Percentiles rank a stretch among this genome's conserved stretches.
phyloP scores from a whole-genome alignment of 2,797 vertebrate genomes.

The Limosa lapponica region DNA sequence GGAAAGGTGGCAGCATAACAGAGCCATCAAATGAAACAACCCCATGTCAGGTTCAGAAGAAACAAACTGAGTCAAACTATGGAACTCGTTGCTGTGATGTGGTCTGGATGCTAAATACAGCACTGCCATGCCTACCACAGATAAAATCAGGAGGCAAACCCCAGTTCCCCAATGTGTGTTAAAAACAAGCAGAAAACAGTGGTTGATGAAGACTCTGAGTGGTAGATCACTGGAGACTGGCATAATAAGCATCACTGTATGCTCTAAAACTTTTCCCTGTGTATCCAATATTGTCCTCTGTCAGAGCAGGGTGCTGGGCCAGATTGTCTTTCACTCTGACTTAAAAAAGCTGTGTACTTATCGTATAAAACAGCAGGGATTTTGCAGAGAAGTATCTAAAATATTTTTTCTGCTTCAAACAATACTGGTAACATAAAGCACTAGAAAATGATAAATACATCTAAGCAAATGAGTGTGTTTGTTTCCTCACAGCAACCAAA shows the following conservation, averaged over 20 bases:
- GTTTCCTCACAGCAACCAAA: background rate
- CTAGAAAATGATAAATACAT: background rate
- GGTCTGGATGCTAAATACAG: background rate
- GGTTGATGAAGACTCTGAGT: background rate
- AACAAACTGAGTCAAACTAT: background rate
- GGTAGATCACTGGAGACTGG: background rate
- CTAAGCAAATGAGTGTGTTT: background rate
- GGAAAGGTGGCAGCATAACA: background rate
- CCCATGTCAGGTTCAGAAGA: background rate
- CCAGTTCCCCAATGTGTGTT: rapidly evolving
- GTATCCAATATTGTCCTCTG: background rate
- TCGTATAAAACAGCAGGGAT: background rate
- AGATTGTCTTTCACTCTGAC: background rate
- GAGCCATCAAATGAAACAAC: background rate
- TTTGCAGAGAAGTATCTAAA: background rate
- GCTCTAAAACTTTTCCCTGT: background rate
- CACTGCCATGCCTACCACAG: background rate
- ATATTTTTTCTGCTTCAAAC: background rate
- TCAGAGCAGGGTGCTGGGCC: background rate
- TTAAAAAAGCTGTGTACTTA: background rate
- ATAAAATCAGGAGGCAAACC: background rate
- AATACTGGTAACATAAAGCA: background rate
- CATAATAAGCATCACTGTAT: background rate
- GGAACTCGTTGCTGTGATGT: rapidly evolving
- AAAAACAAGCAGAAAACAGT: background rate